These are phyloP conservation scores for Acholoe squamosa DNA, from an alignment of 2,888 invertebrate genomes.

Conservation along the genomic window DNA sequence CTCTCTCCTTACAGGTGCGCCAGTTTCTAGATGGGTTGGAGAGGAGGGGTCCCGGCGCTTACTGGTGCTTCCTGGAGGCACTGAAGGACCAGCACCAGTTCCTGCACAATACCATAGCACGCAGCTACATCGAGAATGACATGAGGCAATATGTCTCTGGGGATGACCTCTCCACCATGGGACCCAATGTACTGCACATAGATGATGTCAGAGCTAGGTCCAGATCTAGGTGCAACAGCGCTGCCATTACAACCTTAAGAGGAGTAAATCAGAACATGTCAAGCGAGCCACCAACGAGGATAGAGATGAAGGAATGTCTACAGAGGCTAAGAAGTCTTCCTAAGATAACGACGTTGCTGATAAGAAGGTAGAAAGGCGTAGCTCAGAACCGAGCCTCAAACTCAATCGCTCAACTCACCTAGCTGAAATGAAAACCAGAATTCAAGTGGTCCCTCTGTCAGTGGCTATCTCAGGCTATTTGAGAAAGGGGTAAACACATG, in stretches of 20 bases:
- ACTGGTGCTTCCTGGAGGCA: constrained; percentile 3
- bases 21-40: background rate
- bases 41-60: background rate
- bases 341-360: background rate
- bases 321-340: background rate
- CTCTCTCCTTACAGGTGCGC: no score
- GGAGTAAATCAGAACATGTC: background rate
- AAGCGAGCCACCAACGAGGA: background rate
- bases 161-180: background rate
- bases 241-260: background rate
- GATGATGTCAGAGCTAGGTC: background rate
- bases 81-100: constrained; percentile 1
- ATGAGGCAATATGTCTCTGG: background rate
- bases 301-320: background rate
- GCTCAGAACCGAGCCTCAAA: no score
- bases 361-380: no score
- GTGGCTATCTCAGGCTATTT: no score
- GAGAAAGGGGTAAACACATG: no score
- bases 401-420: background rate
- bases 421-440: background rate
- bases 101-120: background rate
- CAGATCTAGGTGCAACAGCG: background rate
- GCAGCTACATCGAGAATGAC: background rate
- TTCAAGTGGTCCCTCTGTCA: no score
- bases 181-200: background rate